A percentile compares a stretch with the other conserved stretches of the same genome.
These are phyloP conservation scores for Neelides sp. DNA, from an alignment of 1,140 invertebrate genomes.

Conservation along the genomic window DNA sequence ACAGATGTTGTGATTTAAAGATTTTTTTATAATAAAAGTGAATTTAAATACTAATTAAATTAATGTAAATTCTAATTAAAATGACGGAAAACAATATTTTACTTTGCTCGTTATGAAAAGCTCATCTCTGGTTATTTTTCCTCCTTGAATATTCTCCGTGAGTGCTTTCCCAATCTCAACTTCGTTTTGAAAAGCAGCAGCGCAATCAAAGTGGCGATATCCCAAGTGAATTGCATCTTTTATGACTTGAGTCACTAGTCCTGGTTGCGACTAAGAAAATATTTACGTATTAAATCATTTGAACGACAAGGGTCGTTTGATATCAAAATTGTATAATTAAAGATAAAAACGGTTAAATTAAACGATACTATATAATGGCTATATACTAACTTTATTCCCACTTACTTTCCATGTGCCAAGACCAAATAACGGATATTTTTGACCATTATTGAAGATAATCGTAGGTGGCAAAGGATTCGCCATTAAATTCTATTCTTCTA, in stretches of 20 bases:
- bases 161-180: slow-evolving; percentile 44
- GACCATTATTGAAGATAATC: too few species aligned
- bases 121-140: slow-evolving; percentile 23
- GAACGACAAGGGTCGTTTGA: too few species aligned
- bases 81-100: background rate
- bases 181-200: slow-evolving; percentile 46
- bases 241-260: slow-evolving; percentile 35
- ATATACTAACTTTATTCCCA: too few species aligned
- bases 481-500: too few species aligned
- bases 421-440: too few species aligned
- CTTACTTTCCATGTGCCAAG: too few species aligned
- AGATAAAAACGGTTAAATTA: too few species aligned
- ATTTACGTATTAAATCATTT: background rate
- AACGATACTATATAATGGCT: too few species aligned
- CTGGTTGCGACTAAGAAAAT: slow-evolving; percentile 1
- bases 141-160: slow-evolving; percentile 39
- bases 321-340: too few species aligned
- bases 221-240: slow-evolving; percentile 43
- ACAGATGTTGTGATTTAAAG: background rate
- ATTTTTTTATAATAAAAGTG: background rate
- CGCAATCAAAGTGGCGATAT: slow-evolving; percentile 49
- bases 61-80: background rate
- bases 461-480: too few species aligned
- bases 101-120: slow-evolving; percentile 23
- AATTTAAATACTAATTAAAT: too few species aligned